These are phyloP conservation scores for Meandrina meandrites DNA, from an alignment of 92 coral and sea anemone genomes.

Conservation along the genomic window DNA sequence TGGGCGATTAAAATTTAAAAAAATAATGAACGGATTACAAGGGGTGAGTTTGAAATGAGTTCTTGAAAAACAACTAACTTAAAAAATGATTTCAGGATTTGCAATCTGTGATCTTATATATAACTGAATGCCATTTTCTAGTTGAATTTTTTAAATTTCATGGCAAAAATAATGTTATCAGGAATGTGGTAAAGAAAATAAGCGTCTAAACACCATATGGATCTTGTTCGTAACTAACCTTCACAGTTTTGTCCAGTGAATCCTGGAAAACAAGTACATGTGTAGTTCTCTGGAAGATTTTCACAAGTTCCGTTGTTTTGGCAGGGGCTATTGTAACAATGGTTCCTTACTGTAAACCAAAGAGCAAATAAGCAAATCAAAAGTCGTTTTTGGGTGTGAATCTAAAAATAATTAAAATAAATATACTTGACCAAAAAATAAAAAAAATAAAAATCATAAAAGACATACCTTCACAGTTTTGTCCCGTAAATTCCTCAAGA, in stretches of 20 bases:
- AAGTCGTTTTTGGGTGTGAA: not conserved
- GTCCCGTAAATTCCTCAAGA: not conserved
- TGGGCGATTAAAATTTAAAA: no score
- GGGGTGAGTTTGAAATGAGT: no score
- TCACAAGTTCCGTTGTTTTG: not conserved
- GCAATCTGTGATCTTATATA: no score
- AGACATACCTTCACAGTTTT: not conserved
- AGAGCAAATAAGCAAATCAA: no score
- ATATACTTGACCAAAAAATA: not conserved
- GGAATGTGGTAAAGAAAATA: no score
- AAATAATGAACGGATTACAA: no score
- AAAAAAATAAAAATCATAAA: not conserved
- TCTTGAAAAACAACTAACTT: no score
- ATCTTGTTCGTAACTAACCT: not conserved
- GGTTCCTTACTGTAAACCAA: not conserved
- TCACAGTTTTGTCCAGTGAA: not conserved
- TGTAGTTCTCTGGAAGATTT: not conserved
- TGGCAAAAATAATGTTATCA: not conserved
- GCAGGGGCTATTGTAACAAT: not conserved
- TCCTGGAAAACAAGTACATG: not conserved
- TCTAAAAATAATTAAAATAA: not conserved
- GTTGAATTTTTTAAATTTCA: no score
- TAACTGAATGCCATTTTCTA: no score
- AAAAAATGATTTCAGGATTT: no score
- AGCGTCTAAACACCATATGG: not conserved